Evolutionary conservation across 2,113 vertebrate genomes (phyloP).

Genomic region (Australoheros scitulus): DNA sequence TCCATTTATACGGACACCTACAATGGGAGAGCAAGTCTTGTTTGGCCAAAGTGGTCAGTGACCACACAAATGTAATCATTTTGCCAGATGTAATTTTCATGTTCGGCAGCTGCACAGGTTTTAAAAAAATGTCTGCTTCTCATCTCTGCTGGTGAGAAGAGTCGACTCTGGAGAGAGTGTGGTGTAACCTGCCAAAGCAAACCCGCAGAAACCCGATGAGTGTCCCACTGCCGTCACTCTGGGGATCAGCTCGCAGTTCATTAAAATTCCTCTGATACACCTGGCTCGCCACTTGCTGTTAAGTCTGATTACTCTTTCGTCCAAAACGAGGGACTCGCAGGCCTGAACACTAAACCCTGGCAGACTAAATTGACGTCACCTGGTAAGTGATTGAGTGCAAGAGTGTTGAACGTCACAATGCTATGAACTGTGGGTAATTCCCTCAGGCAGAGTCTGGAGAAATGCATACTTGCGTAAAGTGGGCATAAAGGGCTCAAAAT

Average conservation of each 20-base stretch:
- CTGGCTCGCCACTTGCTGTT: not conserved
- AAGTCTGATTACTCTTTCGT: constrained; percentile 8
- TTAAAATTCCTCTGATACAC: constrained; percentile 68
- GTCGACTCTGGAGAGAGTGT: constrained; percentile 46
- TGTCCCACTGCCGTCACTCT: constrained; percentile 42
- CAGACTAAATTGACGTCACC: not conserved
- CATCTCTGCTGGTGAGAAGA: constrained; percentile 42
- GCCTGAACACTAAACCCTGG: not conserved
- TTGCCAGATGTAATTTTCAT: constrained; percentile 60
- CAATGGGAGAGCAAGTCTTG: not conserved
- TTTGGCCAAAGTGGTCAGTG: constrained; percentile 30
- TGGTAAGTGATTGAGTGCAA: not conserved
- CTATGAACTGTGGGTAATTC: not conserved
- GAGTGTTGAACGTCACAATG: not conserved
- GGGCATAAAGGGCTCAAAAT: not conserved
- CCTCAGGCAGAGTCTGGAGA: not conserved
- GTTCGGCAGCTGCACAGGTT: constrained; percentile 48
- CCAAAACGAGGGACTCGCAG: not conserved
- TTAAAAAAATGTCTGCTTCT: constrained; percentile 56
- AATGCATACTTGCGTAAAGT: not conserved
- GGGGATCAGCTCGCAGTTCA: constrained; percentile 56
- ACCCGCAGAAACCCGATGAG: constrained; percentile 62
- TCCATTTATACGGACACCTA: constrained; percentile 2
- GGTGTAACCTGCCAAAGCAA: constrained; percentile 59
- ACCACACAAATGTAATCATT: constrained; percentile 61